Evolutionary conservation across 2,113 vertebrate genomes (phyloP).

Genomic region (Serinus canaria): DNA sequence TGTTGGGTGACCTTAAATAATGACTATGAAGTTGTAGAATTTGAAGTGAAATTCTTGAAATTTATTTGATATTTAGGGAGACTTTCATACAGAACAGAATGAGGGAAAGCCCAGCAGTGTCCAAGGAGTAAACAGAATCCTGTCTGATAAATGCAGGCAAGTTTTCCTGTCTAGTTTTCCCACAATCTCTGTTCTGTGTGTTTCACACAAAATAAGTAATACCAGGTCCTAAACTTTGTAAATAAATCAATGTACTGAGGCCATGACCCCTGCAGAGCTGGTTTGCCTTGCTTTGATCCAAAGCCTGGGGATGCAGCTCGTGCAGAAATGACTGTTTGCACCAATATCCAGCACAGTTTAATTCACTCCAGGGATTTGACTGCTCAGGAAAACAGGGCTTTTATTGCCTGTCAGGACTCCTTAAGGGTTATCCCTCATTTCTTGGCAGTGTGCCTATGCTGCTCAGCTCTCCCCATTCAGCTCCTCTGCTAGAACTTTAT

Average conservation of each 20-base stretch:
- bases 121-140: background rate
- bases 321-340: background rate
- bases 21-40: background rate
- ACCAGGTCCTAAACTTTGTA: background rate
- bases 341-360: background rate
- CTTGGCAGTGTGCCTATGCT: background rate
- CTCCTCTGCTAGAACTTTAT: background rate
- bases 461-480: background rate
- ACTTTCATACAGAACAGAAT: background rate
- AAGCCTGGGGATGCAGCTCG: background rate
- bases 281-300: background rate
- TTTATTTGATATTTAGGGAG: background rate
- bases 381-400: background rate
- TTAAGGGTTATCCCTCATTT: background rate
- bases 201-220: background rate
- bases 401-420: background rate
- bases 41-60: background rate
- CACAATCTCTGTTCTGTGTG: background rate
- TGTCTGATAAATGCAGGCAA: background rate
- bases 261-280: background rate
- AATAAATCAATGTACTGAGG: background rate
- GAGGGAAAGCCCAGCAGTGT: background rate
- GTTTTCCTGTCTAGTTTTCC: background rate
- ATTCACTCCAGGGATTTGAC: background rate
- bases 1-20: background rate